Base-by-base conservation (phyloP, 2,797 vertebrate species). In the Cyclura pinguis region DNA sequence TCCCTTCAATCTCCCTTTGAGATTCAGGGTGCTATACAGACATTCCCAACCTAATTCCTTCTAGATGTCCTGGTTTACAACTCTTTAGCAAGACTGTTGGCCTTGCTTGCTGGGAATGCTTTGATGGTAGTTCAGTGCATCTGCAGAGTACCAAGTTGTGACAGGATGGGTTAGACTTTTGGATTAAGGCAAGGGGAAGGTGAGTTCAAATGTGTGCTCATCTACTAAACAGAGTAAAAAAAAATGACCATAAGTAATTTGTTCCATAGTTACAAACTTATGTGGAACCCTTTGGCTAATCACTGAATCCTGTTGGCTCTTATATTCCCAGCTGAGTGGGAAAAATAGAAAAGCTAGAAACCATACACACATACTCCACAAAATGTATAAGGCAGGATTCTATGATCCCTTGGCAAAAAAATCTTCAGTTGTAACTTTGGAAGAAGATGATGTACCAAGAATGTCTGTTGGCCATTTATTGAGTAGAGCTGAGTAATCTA, bases 391-490 rank as follows among this genome's bases (percentile, higher is more conserved):
- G 29, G 14, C 55, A 84, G 32, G 57, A 67, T 89, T 77, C 38
- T 74, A 18, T 59, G n/a, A 1, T 74, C 3, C 24, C 2, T 29
- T 13, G 16, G 27, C 67, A 82, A 42, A 82, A 76, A 74, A 32
- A 47, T 47, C 14, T 52, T 12, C 50, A 80, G 77, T 1, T 64
- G 14, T 35, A 80, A 77, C 0, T 0, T 20, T 52, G 72, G 87
- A 3, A 50, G 67, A 84, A 13, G 55, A 64, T 55, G 55, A 64
- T 55, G n/a, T 85, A 2, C 20, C 14, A 38, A 76, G 24, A 38
- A 67, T 67, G 91, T 74, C 88, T 88, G 83, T 3, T 89, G 91
- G 76, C 80, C 84, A 0, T 84, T 76, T 81, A 50, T 50, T 69
- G 76, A 13, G 88, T 90, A 87, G 76, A 67, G 18, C 82, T 13